Conservation (phyloP, 2,888 invertebrate genomes). For the Yponomeuta evonymella region DNA sequence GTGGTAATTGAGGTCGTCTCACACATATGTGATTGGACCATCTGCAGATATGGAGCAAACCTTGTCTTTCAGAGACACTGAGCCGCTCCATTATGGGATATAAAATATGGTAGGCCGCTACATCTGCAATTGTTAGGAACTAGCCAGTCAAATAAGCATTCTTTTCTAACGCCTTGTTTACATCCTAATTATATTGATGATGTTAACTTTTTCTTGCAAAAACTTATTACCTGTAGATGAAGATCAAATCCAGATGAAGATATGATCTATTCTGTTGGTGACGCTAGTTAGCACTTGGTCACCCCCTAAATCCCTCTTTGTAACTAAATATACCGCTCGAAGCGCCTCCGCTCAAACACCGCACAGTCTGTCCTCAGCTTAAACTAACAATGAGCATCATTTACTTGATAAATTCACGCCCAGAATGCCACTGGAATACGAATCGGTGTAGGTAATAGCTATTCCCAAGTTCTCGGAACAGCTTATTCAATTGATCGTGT, state of each 20-base stretch:
- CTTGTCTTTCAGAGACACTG: conserved; percentile 80
- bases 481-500: neutral
- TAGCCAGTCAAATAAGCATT: conserved; percentile 59
- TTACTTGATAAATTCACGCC: neutral
- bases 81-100: conserved; percentile 80
- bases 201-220: too few species aligned
- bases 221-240: too few species aligned
- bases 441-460: neutral
- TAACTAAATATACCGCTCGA: too few species aligned
- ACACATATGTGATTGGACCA: conserved; percentile 86
- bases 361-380: neutral
- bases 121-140: conserved; percentile 78
- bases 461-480: neutral
- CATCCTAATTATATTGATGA: conserved; percentile 36
- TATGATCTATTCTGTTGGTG: too few species aligned
- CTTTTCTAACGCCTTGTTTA: conserved; percentile 54
- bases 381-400: neutral
- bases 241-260: too few species aligned
- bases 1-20: conserved; percentile 39
- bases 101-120: conserved; percentile 81
- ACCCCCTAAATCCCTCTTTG: too few species aligned
- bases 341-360: neutral
- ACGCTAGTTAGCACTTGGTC: too few species aligned
- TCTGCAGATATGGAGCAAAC: conserved; percentile 81
- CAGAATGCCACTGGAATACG: neutral